phyloP scores from a whole-genome alignment of 2,888 invertebrate species.

The Oligia latruncula region DNA sequence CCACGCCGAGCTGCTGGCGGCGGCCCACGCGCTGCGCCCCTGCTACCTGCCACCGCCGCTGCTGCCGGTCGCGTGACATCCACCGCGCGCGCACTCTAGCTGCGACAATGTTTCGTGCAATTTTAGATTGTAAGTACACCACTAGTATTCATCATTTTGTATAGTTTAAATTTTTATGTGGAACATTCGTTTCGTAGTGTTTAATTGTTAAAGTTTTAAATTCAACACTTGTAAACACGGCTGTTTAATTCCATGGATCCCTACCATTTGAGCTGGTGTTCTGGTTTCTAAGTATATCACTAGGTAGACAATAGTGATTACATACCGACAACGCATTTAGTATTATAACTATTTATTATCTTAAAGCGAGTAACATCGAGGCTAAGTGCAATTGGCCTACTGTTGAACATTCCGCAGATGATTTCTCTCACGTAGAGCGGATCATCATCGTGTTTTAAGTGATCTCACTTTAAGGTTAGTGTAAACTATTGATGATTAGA shows the following conservation, averaged over 20 bases:
- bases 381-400: conserved; percentile 64
- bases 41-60: conserved; percentile 87
- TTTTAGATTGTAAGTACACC: conserved; percentile 89
- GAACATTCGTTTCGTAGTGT: conserved; percentile 53
- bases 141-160: conserved; percentile 71
- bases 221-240: conserved; percentile 22
- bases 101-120: conserved; percentile 86
- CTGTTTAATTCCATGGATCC: conserved; percentile 15
- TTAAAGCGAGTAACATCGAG: conserved; percentile 47
- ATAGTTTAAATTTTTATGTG: conserved; percentile 58
- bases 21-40: conserved; percentile 86
- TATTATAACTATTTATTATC: conserved; percentile 62
- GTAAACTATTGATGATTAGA: conserved; percentile 67
- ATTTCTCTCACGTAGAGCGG: conserved; percentile 43
- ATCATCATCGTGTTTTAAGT: conserved; percentile 71
- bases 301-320: conserved; percentile 38
- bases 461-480: conserved; percentile 82
- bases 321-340: conserved; percentile 66
- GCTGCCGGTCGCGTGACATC: conserved; percentile 87
- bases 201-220: conserved; percentile 57
- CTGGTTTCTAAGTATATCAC: conserved; percentile 25
- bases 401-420: conserved; percentile 54
- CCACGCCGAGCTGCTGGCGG: conserved; percentile 48
- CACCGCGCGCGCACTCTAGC: conserved; percentile 70
- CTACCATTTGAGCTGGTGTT: conserved; percentile 25